Percentiles rank a stretch among this genome's conserved stretches.
Evolutionary conservation across 2,113 vertebrate species (phyloP).

Genomic region (Petromus typicus): DNA sequence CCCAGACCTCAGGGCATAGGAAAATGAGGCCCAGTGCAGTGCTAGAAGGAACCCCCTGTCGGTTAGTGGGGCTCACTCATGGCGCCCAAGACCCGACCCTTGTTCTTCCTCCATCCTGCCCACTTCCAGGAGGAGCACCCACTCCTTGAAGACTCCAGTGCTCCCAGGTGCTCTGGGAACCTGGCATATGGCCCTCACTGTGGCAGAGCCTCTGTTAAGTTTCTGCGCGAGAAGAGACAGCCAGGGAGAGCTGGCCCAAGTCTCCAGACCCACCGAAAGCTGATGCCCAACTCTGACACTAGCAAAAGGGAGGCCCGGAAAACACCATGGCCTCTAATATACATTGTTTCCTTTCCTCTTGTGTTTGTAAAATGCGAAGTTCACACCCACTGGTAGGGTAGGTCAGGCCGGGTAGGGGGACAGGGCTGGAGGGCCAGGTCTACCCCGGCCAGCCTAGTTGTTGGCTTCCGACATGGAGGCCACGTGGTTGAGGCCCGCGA

Average conservation of each 20-base stretch:
- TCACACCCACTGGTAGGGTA: not conserved
- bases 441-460: conserved; percentile 85
- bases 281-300: not conserved
- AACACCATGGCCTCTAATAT: not conserved
- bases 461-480: conserved; percentile 93
- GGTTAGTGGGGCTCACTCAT: not conserved
- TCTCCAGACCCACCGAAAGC: not conserved
- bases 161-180: not conserved
- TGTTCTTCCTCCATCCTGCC: not conserved
- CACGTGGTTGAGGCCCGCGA: conserved; percentile 88
- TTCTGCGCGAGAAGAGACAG: not conserved
- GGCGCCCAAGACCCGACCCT: not conserved
- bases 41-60: not conserved
- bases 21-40: not conserved
- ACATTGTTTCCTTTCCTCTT: not conserved
- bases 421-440: not conserved
- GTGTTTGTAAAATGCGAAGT: conserved; percentile 38
- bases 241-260: not conserved
- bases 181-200: not conserved
- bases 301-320: not conserved
- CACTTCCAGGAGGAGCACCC: not conserved
- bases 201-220: not conserved
- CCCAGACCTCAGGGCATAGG: not conserved
- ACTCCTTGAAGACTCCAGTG: not conserved
- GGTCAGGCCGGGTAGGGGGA: not conserved